Percentiles rank a stretch among this genome's conserved stretches.
phyloP scores from a whole-genome alignment of 2,888 invertebrate genomes.

The Drepana falcataria region DNA sequence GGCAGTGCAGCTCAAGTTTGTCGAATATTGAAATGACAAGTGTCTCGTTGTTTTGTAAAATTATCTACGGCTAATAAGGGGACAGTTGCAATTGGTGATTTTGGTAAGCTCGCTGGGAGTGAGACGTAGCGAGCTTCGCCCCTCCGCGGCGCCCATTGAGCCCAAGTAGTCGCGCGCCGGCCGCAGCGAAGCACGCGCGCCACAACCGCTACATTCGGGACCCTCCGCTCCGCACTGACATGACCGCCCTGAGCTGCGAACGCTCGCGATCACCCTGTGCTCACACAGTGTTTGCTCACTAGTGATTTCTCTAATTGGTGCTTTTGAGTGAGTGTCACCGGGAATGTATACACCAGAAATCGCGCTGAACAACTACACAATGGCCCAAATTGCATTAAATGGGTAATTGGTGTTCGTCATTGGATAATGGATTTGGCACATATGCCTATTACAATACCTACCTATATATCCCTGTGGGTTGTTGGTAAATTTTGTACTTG shows the following conservation, averaged over 20 bases:
- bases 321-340: slow-evolving; percentile 71
- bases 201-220: slow-evolving; percentile 42
- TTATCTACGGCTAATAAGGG: slow-evolving; percentile 47
- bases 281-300: slow-evolving; percentile 54
- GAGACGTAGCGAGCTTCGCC: slow-evolving; percentile 69
- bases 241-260: slow-evolving; percentile 58
- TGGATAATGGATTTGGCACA: slow-evolving; percentile 75
- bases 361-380: slow-evolving; percentile 60
- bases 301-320: slow-evolving; percentile 71
- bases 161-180: slow-evolving; percentile 71
- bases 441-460: slow-evolving; percentile 63
- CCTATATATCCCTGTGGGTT: slow-evolving; percentile 59
- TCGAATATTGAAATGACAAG: slow-evolving; percentile 26
- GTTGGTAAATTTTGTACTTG: slow-evolving; percentile 66
- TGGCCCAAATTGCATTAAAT: slow-evolving; percentile 77
- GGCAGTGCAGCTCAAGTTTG: slow-evolving; percentile 19
- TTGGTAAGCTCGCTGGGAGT: slow-evolving; percentile 73
- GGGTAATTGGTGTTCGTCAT: slow-evolving; percentile 78
- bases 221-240: slow-evolving; percentile 47
- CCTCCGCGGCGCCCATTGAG: slow-evolving; percentile 72
- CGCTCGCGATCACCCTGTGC: slow-evolving; percentile 52
- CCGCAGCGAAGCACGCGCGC: slow-evolving; percentile 73
- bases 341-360: slow-evolving; percentile 57
- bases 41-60: slow-evolving; percentile 37
- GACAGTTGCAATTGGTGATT: slow-evolving; percentile 70